A percentile compares a stretch with the other conserved stretches of the same genome.
Evolutionary conservation across 2,113 vertebrate genomes (phyloP).

Genomic region (Acinonyx jubatus): DNA sequence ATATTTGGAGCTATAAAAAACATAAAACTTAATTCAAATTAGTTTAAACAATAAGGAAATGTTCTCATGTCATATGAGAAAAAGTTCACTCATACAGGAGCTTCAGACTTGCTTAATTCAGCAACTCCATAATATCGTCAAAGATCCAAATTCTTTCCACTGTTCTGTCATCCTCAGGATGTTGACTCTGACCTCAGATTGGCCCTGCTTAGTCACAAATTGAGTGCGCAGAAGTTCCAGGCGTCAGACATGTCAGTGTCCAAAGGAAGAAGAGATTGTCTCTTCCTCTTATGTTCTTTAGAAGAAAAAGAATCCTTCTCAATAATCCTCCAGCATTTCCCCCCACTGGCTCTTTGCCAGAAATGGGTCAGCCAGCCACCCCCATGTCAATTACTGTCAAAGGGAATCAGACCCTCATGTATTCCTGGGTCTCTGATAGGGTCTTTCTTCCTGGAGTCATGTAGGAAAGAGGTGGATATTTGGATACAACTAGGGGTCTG

Average conservation of each 20-base stretch:
- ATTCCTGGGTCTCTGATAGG: background rate
- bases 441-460: background rate
- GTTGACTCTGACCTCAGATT: background rate
- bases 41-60: background rate
- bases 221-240: background rate
- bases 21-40: background rate
- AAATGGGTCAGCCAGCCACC: background rate
- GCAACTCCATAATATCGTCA: background rate
- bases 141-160: background rate
- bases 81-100: background rate
- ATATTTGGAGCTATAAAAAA: background rate
- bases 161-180: background rate
- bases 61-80: background rate
- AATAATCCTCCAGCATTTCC: background rate
- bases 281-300: background rate
- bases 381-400: background rate
- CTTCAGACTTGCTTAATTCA: background rate
- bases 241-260: background rate
- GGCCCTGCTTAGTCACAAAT: background rate
- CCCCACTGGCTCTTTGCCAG: background rate
- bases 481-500: background rate
- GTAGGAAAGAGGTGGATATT: background rate
- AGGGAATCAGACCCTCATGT: background rate
- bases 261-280: background rate
- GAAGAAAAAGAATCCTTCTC: background rate